These are phyloP conservation scores for Magallana gigas DNA, from an alignment of 1,140 invertebrate genomes.

Conservation along the genomic window DNA sequence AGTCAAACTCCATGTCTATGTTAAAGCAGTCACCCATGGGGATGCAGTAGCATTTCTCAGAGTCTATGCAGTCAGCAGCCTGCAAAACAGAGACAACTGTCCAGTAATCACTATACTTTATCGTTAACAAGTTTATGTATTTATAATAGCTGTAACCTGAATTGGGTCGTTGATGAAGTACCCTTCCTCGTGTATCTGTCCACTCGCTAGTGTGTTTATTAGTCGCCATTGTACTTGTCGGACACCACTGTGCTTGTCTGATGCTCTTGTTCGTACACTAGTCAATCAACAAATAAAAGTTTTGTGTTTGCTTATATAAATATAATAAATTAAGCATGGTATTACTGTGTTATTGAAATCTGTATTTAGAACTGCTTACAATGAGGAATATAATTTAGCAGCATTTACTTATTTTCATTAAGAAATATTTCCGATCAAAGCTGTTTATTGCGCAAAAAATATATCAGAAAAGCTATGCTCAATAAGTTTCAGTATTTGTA, in stretches of 20 bases:
- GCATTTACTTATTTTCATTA: too few relatives aligned
- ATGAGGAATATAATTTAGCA: too few relatives aligned
- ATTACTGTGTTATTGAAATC: too few relatives aligned
- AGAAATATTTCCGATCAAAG: too few relatives aligned
- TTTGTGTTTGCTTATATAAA: too few relatives aligned
- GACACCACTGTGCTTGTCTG: neutral
- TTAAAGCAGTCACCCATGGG: constrained; percentile 44
- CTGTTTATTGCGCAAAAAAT: too few relatives aligned
- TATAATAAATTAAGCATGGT: too few relatives aligned
- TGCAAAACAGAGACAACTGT: neutral
- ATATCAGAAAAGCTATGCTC: too few relatives aligned
- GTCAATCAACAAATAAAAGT: neutral
- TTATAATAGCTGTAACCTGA: neutral
- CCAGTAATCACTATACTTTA: too few relatives aligned
- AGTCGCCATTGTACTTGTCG: constrained; percentile 3
- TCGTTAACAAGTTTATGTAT: too few relatives aligned
- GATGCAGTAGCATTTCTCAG: constrained; percentile 51
- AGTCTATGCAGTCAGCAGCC: constrained; percentile 25
- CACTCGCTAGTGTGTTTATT: neutral
- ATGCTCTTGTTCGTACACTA: neutral
- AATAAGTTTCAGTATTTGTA: too few relatives aligned
- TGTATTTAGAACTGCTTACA: too few relatives aligned
- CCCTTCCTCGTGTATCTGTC: neutral
- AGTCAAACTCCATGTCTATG: constrained; percentile 13
- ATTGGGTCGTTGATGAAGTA: neutral